Conservation (phyloP, 2,797 vertebrate species). For the Coreius guichenoti region DNA sequence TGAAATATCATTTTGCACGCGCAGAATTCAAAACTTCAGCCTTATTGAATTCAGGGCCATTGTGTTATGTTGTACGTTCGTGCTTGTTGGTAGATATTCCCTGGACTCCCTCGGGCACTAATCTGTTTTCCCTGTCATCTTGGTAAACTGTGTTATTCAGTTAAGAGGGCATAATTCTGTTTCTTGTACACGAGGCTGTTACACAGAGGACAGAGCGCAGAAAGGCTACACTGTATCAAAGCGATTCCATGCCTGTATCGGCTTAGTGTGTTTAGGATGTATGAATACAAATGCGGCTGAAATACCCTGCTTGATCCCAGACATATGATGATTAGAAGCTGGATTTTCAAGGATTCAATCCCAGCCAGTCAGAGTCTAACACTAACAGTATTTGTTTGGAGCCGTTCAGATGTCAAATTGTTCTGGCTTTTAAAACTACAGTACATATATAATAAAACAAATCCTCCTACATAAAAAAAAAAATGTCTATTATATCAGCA, state of each 20-base stretch:
- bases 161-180: conserved; percentile 72
- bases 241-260: conserved; percentile 64
- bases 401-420: conserved; percentile 4
- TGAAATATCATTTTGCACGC: conserved; percentile 3
- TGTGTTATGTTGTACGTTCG: conserved; percentile 70
- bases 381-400: conserved; percentile 28
- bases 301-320: conserved; percentile 65
- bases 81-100: conserved; percentile 73
- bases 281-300: conserved; percentile 67
- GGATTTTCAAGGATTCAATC: conserved; percentile 55
- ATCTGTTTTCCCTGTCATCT: conserved; percentile 77
- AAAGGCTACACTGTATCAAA: conserved; percentile 61
- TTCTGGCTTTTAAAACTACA: background rate
- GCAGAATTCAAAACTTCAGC: conserved; percentile 67
- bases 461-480: no score
- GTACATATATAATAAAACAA: no score
- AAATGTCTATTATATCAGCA: no score
- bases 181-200: conserved; percentile 63
- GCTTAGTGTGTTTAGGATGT: conserved; percentile 71
- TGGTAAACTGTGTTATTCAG: conserved; percentile 78
- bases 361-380: conserved; percentile 44
- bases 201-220: conserved; percentile 45
- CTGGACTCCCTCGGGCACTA: conserved; percentile 72
- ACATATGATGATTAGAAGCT: conserved; percentile 63
- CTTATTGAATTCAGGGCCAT: conserved; percentile 66